Percentiles rank a stretch among this genome's conserved stretches.
Evolutionary conservation across 2,113 vertebrate species (phyloP).

Genomic region (Chlamydotis undulata): DNA sequence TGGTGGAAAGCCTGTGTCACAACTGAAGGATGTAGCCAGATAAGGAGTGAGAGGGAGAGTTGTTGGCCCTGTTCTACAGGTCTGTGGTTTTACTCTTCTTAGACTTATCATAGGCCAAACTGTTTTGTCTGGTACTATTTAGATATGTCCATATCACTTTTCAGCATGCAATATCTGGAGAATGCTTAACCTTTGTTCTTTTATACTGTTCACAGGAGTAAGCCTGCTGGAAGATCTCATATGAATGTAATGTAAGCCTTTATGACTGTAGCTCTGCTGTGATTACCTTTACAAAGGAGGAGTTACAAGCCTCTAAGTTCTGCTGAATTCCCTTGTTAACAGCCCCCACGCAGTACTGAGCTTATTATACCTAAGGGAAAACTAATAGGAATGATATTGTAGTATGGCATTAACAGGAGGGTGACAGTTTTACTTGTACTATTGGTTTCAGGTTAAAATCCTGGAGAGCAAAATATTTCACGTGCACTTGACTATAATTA

Average conservation of each 20-base stretch:
- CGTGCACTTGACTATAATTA: slow-evolving; percentile 17
- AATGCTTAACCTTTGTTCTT: slow-evolving; percentile 5
- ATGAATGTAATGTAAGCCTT: not conserved
- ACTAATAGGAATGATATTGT: slow-evolving; percentile 8
- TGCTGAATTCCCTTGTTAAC: slow-evolving; percentile 37
- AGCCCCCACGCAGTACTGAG: not conserved
- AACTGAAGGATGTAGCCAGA: not conserved
- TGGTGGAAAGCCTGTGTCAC: not conserved
- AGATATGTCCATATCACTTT: not conserved
- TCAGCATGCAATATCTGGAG: not conserved
- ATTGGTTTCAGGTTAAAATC: slow-evolving; percentile 47
- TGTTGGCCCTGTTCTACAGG: not conserved
- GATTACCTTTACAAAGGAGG: slow-evolving; percentile 19
- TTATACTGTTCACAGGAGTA: not conserved
- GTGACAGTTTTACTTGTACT: slow-evolving; percentile 25
- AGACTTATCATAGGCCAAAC: not conserved
- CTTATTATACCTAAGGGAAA: slow-evolving; percentile 42
- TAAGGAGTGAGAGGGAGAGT: not conserved
- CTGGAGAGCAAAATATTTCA: slow-evolving; percentile 17
- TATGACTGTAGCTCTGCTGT: not conserved
- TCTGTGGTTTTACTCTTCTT: not conserved
- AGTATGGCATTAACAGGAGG: slow-evolving; percentile 11
- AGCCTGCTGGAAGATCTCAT: not conserved
- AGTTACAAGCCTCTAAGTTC: slow-evolving; percentile 18
- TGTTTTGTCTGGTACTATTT: not conserved